Conservation (phyloP, 2,797 vertebrate genomes). For the Amblyopsis hoosieri region DNA sequence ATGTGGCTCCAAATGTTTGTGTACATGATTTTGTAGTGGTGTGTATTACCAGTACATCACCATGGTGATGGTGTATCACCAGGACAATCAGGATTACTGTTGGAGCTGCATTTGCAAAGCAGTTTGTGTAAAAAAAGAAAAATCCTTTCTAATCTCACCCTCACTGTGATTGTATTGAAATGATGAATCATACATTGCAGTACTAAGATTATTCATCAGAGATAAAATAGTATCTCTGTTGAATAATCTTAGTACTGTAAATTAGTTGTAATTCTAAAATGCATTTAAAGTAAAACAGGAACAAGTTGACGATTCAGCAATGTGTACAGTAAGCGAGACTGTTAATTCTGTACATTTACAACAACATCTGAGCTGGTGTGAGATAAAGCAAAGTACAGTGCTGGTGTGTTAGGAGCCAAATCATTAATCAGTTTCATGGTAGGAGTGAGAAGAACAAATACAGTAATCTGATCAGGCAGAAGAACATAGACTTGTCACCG, state of each 20-base stretch:
- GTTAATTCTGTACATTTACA: too few relatives aligned
- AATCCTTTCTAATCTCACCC: slow-evolving; percentile 6
- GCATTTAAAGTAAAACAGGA: too few relatives aligned
- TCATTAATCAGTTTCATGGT: slow-evolving; percentile 73
- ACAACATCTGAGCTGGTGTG: neutral
- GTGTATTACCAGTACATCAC: too few relatives aligned
- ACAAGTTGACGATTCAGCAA: too few relatives aligned
- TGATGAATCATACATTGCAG: slow-evolving; percentile 44
- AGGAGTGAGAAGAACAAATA: slow-evolving; percentile 59
- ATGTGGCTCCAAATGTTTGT: neutral
- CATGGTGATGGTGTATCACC: too few relatives aligned
- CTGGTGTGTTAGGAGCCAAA: slow-evolving; percentile 44
- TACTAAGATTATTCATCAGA: too few relatives aligned
- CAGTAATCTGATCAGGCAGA: slow-evolving; percentile 63
- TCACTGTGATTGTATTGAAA: slow-evolving; percentile 59
- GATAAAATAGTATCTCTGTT: too few relatives aligned
- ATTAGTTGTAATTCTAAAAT: too few relatives aligned
- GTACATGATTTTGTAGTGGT: too few relatives aligned
- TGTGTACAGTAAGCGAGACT: neutral
- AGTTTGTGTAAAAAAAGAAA: neutral
- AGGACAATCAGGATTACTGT: too few relatives aligned
- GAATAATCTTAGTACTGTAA: too few relatives aligned
- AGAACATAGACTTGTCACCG: slow-evolving; percentile 39
- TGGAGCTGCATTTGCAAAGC: neutral
- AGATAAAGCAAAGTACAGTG: slow-evolving; percentile 61